Evolutionary conservation across 2,113 vertebrate species (phyloP), one percentile per base, ranked within the genome.

Genomic region (Mola mola): DNA sequence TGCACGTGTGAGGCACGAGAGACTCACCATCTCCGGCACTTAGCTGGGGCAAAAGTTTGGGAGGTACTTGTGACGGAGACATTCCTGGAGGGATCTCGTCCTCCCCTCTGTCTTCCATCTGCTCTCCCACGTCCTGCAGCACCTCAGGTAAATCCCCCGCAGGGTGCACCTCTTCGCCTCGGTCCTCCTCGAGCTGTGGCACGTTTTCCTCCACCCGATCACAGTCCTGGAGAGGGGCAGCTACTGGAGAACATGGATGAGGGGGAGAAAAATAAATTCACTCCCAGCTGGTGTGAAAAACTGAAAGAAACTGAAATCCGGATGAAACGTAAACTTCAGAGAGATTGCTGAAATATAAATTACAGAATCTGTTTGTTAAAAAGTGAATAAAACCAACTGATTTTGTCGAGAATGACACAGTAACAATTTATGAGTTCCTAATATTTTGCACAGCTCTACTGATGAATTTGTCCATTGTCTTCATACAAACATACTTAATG

Each of bases 21-120:
- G 11, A 28, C 91, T 86, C 71, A 93, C 92, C 92, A 19, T 93
- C 89, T 65, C 84, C 85, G 51, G 57, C 5, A 29, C 71, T 86
- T 55, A 87, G 79, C 74, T 89, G 87, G 59, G 85, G 53, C 42
- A 89, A 51, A 20, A 38, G 83, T 79, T 88, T 89, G 8, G 80
- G 75, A 64, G 89, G 89, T 78, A 89, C 86, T 75, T 84, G 79
- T 43, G 88, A 87, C 29, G 90, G 89, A 33, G 90, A 88, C 1
- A 78, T 86, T 62, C 72, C 67, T 13, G 74, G 70, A 33, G 69
- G 67, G 25, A 76, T 75, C 19, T 90, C 84, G n/a, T 86, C 85
- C 9, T 82, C 78, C 48, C 53, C 25, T 65, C 73, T 74, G 16
- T 85, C 82, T 22, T 87, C 83, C 63, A 44, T 61, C 41, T 65